Evolutionary conservation across 2,113 vertebrate species (phyloP).

Genomic region (Ursus arctos): DNA sequence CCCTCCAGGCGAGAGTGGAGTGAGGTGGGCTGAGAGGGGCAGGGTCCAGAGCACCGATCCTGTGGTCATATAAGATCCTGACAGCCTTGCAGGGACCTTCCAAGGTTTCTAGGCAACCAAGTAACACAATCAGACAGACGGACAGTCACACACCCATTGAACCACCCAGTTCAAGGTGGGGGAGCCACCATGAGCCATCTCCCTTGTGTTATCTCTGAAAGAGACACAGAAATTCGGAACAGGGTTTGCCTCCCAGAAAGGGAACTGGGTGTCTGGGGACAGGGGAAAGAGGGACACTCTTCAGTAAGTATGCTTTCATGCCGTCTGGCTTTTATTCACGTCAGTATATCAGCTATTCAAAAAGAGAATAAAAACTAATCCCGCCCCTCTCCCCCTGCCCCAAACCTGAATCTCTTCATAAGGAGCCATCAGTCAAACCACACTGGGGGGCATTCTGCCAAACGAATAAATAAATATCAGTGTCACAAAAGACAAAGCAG

Average conservation of each 20-base stretch:
- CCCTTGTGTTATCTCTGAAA: background rate
- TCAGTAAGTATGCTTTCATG: background rate
- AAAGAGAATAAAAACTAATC: background rate
- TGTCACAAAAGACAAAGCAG: background rate
- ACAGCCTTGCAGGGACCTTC: background rate
- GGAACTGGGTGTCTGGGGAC: background rate
- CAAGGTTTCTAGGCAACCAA: background rate
- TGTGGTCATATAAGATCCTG: background rate
- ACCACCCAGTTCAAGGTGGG: background rate
- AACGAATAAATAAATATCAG: background rate
- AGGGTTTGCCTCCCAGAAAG: background rate
- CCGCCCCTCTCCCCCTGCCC: background rate
- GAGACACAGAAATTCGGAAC: background rate
- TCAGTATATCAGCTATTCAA: background rate
- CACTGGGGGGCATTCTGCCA: background rate
- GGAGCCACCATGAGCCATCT: background rate
- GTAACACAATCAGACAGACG: background rate
- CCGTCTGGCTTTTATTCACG: background rate
- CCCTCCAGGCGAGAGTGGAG: background rate
- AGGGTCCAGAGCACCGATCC: background rate
- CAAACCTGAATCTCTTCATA: background rate
- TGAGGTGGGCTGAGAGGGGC: too few species aligned
- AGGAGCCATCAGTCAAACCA: conserved; percentile 32
- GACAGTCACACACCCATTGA: background rate
- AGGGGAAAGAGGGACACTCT: background rate